These are phyloP conservation scores for Hecatera dysodea DNA, from an alignment of 2,888 invertebrate genomes.

Conservation along the genomic window DNA sequence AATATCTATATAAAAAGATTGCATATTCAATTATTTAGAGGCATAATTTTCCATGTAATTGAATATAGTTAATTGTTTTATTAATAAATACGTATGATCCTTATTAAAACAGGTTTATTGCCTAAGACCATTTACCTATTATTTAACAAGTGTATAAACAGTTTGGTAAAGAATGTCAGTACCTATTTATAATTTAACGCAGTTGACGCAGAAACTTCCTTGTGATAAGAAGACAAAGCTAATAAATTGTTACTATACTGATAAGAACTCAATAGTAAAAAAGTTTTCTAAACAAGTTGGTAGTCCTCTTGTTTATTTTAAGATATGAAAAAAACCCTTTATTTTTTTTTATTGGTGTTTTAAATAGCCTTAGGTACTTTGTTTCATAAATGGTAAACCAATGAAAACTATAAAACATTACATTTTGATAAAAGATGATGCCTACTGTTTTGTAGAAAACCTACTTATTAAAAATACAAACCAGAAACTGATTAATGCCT, in stretches of 20 bases:
- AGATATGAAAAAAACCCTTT: not conserved
- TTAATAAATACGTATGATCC: not conserved
- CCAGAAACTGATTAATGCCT: slow-evolving; percentile 23
- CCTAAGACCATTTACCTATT: not conserved
- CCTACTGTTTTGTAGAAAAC: not conserved
- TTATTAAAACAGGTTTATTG: slow-evolving; percentile 1
- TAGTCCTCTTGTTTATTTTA: not conserved
- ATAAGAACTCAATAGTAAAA: not conserved
- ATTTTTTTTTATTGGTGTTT: not conserved
- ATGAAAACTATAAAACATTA: not conserved
- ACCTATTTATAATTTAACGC: not conserved
- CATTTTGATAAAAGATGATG: slow-evolving; percentile 5
- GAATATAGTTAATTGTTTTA: not conserved
- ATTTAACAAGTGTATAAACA: not conserved
- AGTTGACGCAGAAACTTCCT: not conserved
- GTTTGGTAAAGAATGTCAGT: not conserved
- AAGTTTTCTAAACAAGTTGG: not conserved
- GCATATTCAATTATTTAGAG: slow-evolving; percentile 30
- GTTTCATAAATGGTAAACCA: not conserved
- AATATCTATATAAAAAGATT: slow-evolving; percentile 41
- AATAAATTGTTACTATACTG: not conserved
- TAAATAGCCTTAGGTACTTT: not conserved
- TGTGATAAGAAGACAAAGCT: not conserved
- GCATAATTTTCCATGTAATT: slow-evolving; percentile 7
- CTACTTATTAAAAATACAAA: not conserved